Conservation (phyloP, 1,140 invertebrate species). For the Galleria mellonella region DNA sequence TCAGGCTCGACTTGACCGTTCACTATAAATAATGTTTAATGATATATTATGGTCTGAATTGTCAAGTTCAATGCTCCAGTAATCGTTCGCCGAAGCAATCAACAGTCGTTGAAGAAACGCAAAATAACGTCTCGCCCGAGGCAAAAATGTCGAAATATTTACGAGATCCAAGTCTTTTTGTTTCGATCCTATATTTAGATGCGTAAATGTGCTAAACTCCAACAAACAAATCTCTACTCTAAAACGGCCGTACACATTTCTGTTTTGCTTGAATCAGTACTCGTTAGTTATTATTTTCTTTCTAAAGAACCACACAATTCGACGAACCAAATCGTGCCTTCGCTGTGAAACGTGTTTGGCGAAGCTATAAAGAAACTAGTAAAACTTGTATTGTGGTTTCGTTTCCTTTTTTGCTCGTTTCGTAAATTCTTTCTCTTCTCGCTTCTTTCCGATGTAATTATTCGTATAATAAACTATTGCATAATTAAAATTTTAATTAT, state of each 20-base stretch:
- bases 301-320: constrained; percentile 15
- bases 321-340: constrained; percentile 40
- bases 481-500: background rate
- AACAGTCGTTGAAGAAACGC: constrained; percentile 43
- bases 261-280: constrained; percentile 25
- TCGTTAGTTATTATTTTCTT: constrained; percentile 25
- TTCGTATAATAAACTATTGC: background rate
- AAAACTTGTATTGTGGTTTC: constrained; percentile 44
- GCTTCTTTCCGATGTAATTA: constrained; percentile 1
- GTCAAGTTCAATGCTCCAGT: constrained; percentile 50
- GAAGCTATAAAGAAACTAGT: constrained; percentile 50
- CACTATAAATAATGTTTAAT: too few relatives aligned
- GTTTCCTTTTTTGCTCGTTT: constrained; percentile 35
- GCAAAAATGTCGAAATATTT: constrained; percentile 58
- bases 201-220: constrained; percentile 18
- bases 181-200: constrained; percentile 32
- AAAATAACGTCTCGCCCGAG: constrained; percentile 42
- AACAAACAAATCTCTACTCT: constrained; percentile 37
- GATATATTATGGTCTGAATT: constrained; percentile 11
- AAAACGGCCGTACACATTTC: constrained; percentile 22
- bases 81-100: constrained; percentile 40
- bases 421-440: constrained; percentile 12
- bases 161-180: constrained; percentile 42
- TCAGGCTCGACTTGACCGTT: background rate
- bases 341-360: constrained; percentile 40